Base-by-base conservation (phyloP, 2,888 invertebrate genomes). In the Troides helena region DNA sequence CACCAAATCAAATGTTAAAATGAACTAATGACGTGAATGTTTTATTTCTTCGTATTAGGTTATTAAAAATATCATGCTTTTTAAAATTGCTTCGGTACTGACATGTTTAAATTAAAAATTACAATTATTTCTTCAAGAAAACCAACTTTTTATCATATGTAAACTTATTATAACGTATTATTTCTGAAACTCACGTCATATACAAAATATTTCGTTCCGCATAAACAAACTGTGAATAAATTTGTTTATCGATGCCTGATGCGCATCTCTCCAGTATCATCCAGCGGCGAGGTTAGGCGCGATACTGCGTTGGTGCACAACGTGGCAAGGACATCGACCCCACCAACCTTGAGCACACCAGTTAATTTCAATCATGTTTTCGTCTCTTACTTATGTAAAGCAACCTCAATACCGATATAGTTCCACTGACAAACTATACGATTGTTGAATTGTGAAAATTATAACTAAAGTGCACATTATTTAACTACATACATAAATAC, bases 291-390 rank as follows among this genome's bases (percentile, higher is more conserved):
- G 67, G 66, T 62, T 66, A 66, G 58, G 61, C 57, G 46, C 65
- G 56, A 72, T 77, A 50, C 75, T 74, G 65, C 69, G 68, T 58
- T 46, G 68, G 71, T 78, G 76, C 78, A 76, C 74, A 74, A 57
- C 74, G 73, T 71, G 66, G 76, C 87, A 87, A 87, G 89, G 88
- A 82, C 89, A 81, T 82, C 84, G 90, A 90, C 90, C 90, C 73
- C 77, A 74, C 75, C 85, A 87, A 82, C 89, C 90, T 89, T 89
- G 89, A 84, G 81, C 77, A 75, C 77, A 79, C 80, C 85, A 87
- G 87, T 88, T 89, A 87, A 89, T 86, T 86, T 81, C 81, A 83
- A 86, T 85, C 84, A 85, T 80, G 80, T 84, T 59, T 79, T 77
- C 76, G 77, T 75, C 77, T 79, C 76, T 80, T 80, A 82, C 79